Conservation (phyloP, 2,888 invertebrate species). For the Eupithecia exiguata region DNA sequence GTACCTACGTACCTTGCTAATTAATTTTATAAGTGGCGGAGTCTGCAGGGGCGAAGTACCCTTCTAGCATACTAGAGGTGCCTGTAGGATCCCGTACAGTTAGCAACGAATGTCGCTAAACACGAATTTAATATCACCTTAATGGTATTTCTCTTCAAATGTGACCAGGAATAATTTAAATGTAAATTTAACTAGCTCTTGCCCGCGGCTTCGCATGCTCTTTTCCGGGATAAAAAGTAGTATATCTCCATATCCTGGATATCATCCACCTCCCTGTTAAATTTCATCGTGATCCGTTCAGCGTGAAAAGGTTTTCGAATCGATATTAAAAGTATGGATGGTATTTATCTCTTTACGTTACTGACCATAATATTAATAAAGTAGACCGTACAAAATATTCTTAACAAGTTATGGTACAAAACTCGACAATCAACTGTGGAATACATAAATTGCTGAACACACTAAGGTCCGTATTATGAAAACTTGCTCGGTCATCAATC, state of each 20-base stretch:
- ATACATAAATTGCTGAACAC: background rate
- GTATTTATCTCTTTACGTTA: background rate
- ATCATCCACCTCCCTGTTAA: too few relatives aligned
- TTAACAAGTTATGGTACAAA: background rate
- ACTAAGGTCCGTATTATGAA: background rate
- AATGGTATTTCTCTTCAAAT: background rate
- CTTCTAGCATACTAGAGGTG: background rate
- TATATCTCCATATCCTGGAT: too few relatives aligned
- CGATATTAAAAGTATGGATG: background rate
- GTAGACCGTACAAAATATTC: background rate
- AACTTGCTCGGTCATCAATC: too few relatives aligned
- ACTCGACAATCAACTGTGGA: background rate
- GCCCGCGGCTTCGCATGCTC: too few relatives aligned
- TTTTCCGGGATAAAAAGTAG: too few relatives aligned
- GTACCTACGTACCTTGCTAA: background rate
- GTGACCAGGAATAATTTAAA: background rate
- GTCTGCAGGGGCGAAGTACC: slow-evolving; percentile 12
- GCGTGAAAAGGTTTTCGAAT: too few relatives aligned
- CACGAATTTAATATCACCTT: background rate
- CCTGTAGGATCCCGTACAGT: background rate
- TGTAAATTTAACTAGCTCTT: background rate
- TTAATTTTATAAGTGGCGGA: slow-evolving; percentile 29
- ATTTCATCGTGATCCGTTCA: too few relatives aligned
- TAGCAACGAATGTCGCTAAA: background rate
- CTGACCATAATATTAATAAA: background rate